Evolutionary conservation across 1,140 invertebrate species (phyloP).

Genomic region (Caenorhabditis briggsae): DNA sequence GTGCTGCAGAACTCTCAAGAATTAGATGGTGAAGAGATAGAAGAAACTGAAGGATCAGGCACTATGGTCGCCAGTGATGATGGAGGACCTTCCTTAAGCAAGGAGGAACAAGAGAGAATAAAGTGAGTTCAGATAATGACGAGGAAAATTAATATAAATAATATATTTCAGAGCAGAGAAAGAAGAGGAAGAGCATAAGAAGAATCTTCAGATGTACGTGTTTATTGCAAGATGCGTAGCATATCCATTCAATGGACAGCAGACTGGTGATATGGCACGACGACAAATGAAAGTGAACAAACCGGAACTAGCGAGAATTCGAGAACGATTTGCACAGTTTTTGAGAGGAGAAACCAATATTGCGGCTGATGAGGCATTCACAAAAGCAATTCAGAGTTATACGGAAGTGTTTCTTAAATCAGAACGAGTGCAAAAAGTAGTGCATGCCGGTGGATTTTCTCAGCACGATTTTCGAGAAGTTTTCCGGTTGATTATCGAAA

Average conservation of each 20-base stretch:
- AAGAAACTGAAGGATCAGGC: conserved; percentile 62
- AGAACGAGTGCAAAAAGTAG: conserved; percentile 93
- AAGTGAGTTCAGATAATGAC: conserved; percentile 60
- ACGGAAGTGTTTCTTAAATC: conserved; percentile 96
- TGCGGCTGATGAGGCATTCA: conserved; percentile 98
- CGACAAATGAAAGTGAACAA: conserved; percentile 93
- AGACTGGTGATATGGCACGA: conserved; percentile 95
- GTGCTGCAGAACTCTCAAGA: conserved; percentile 73
- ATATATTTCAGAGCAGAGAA: conserved; percentile 81
- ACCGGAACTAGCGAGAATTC: conserved; percentile 93
- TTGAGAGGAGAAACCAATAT: conserved; percentile 91
- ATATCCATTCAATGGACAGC: conserved; percentile 99
- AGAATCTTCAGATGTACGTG: conserved; percentile 94
- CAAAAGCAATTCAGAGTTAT: conserved; percentile 97
- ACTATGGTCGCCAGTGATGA: conserved; percentile 60
- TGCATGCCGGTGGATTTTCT: conserved; percentile 94
- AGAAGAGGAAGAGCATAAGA: conserved; percentile 92
- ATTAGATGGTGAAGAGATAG: conserved; percentile 74
- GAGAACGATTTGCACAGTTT: conserved; percentile 82
- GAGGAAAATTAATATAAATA: neutral
- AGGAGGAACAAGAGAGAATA: conserved; percentile 77
- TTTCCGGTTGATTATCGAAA: conserved; percentile 78
- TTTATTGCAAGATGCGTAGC: conserved; percentile 97
- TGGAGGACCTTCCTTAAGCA: conserved; percentile 67
- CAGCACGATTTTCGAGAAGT: conserved; percentile 97